Percentiles rank a stretch among this genome's conserved stretches.
Evolutionary conservation across 2,888 invertebrate genomes (phyloP).

Genomic region (Adineta ricciae): DNA sequence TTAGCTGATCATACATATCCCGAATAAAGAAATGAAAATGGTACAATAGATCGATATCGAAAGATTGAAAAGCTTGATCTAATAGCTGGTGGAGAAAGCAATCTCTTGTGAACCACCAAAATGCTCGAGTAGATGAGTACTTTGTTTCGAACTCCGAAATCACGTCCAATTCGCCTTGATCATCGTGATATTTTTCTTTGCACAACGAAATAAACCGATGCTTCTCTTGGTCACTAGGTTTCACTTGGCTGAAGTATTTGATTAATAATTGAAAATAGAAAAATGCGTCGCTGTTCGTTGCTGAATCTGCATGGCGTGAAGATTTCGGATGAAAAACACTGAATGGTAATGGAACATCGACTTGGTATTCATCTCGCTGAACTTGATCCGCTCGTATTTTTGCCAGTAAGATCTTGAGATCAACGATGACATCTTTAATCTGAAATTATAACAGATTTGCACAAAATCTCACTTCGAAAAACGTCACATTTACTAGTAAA

Average conservation of each 20-base stretch:
- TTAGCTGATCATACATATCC: not conserved
- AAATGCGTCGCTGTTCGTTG: not conserved
- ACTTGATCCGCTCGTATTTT: not conserved
- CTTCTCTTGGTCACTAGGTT: not conserved
- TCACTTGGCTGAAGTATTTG: not conserved
- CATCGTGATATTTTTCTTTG: not conserved
- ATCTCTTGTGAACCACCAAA: constrained; percentile 3
- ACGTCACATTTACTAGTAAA: not conserved
- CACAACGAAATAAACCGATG: not conserved
- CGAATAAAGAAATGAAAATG: not conserved
- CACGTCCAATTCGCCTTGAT: not conserved
- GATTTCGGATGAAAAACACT: not conserved
- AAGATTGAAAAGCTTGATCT: not conserved
- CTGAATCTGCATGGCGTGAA: not conserved
- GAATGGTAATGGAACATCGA: not conserved
- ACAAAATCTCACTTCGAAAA: not conserved
- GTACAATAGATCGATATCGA: not conserved
- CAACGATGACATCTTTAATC: not conserved
- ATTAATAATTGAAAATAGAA: not conserved
- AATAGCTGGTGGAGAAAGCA: not conserved
- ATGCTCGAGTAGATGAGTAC: not conserved
- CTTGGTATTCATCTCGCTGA: not conserved
- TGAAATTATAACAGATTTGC: not conserved
- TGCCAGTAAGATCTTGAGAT: not conserved
- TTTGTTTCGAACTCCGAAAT: not conserved